phyloP scores from a whole-genome alignment of 2,113 vertebrate species.

The Austrofundulus limnaeus region DNA sequence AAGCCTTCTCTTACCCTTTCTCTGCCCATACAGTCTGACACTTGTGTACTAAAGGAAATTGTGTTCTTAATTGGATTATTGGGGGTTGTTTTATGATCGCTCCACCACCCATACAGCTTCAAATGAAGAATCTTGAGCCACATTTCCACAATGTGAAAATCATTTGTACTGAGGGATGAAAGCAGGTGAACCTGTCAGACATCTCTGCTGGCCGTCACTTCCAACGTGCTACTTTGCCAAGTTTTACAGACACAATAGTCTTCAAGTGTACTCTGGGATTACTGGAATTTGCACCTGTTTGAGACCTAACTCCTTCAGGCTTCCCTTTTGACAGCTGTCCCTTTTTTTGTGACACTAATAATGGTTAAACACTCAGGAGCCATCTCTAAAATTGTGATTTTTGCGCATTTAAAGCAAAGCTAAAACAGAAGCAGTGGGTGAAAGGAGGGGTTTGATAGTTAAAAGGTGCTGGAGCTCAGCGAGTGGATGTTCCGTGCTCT shows the following conservation, averaged over 20 bases:
- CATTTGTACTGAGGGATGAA: conserved; percentile 14
- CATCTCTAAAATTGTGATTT: neutral
- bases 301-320: conserved; percentile 46
- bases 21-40: conserved; percentile 54
- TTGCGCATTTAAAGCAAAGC: neutral
- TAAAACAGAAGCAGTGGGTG: neutral
- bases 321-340: conserved; percentile 36
- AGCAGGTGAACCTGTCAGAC: conserved; percentile 51
- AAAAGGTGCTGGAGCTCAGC: conserved; percentile 40
- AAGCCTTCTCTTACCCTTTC: conserved; percentile 44
- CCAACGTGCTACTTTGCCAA: conserved; percentile 43
- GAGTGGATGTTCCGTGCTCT: conserved; percentile 16
- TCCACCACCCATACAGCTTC: conserved; percentile 63
- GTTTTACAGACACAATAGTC: conserved; percentile 44
- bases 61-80: conserved; percentile 83
- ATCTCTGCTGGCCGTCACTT: conserved; percentile 48
- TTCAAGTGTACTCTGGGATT: conserved; percentile 65
- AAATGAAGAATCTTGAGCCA: conserved; percentile 25
- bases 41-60: conserved; percentile 73
- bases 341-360: conserved; percentile 16
- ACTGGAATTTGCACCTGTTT: conserved; percentile 82
- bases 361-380: neutral
- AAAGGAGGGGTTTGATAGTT: conserved; percentile 40
- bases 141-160: conserved; percentile 9
- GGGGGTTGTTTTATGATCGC: conserved; percentile 67